Evolutionary conservation across 1,140 invertebrate genomes (phyloP).

Genomic region (Trachymyrmex septentrionalis): DNA sequence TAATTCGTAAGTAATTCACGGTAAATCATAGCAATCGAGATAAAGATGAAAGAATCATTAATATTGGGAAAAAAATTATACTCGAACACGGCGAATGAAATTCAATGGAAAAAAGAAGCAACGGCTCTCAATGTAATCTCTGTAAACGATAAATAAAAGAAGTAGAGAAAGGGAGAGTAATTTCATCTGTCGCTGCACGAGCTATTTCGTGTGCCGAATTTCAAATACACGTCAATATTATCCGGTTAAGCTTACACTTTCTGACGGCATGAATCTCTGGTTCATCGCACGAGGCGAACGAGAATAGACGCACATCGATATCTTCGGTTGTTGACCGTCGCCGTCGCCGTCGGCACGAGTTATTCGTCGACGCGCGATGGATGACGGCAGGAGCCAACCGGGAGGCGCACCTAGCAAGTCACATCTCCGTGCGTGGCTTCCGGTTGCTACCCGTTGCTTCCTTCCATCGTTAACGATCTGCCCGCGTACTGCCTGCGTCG

Average conservation of each 20-base stretch:
- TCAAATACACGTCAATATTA: conserved; percentile 54
- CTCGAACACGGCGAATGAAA: not conserved
- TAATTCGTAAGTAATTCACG: too few species aligned
- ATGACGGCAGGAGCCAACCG: not conserved
- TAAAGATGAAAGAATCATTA: not conserved
- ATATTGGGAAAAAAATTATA: not conserved
- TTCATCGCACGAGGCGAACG: conserved; percentile 45
- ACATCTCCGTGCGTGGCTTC: conserved; percentile 85
- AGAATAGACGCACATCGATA: conserved; percentile 53
- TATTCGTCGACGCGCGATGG: conserved; percentile 34
- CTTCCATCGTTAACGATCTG: conserved; percentile 82
- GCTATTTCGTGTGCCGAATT: conserved; percentile 36
- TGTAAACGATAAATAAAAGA: not conserved
- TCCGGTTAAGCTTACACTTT: conserved; percentile 19
- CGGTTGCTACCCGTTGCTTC: conserved; percentile 81
- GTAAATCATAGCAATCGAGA: not conserved
- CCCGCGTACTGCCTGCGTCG: conserved; percentile 47
- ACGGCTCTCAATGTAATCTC: conserved; percentile 18
- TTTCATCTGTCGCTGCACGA: not conserved
- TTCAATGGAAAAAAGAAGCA: conserved; percentile 22
- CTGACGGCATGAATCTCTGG: conserved; percentile 1
- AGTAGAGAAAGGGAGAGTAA: not conserved
- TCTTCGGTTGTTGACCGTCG: conserved; percentile 65
- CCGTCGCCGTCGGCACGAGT: conserved; percentile 53
- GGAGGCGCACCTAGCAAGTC: conserved; percentile 70